Conservation (phyloP, 1,140 invertebrate species). For the Lordiphosa stackelbergi region DNA sequence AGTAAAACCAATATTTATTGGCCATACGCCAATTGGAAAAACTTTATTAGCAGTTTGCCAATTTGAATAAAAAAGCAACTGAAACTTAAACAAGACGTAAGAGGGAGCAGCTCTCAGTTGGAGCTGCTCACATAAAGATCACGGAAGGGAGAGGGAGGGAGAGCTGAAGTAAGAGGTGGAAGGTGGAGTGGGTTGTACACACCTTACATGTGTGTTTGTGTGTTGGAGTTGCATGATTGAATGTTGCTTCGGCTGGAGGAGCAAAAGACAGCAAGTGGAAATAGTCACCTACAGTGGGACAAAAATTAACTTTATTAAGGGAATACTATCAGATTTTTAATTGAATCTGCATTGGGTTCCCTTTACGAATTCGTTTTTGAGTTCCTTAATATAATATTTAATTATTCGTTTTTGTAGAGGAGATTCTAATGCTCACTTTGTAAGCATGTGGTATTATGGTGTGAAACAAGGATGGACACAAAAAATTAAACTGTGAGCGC, state of each 20-base stretch:
- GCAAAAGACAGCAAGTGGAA: slow-evolving; percentile 20
- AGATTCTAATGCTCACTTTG: too few species aligned
- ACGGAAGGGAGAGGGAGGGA: neutral
- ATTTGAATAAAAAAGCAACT: slow-evolving; percentile 34
- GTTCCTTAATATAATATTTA: too few species aligned
- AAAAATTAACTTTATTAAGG: neutral
- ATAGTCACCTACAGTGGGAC: slow-evolving; percentile 7
- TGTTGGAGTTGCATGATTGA: slow-evolving; percentile 32
- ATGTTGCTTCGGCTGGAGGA: slow-evolving; percentile 14
- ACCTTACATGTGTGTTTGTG: slow-evolving; percentile 18
- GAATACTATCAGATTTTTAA: too few species aligned
- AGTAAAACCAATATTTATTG: slow-evolving; percentile 50
- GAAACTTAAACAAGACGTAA: slow-evolving; percentile 17
- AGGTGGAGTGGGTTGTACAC: slow-evolving; percentile 12
- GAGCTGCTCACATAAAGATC: neutral
- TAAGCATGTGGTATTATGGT: too few species aligned
- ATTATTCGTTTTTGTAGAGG: too few species aligned
- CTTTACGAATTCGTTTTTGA: too few species aligned
- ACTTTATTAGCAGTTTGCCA: slow-evolving; percentile 50
- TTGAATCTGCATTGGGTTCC: too few species aligned
- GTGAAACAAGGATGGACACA: too few species aligned
- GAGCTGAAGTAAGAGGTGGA: neutral
- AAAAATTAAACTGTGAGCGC: too few species aligned
- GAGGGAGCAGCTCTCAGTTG: slow-evolving; percentile 9
- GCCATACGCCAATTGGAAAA: slow-evolving; percentile 16